Evolutionary conservation across 1,140 invertebrate species (phyloP).

Genomic region (Drosophila saltans): DNA sequence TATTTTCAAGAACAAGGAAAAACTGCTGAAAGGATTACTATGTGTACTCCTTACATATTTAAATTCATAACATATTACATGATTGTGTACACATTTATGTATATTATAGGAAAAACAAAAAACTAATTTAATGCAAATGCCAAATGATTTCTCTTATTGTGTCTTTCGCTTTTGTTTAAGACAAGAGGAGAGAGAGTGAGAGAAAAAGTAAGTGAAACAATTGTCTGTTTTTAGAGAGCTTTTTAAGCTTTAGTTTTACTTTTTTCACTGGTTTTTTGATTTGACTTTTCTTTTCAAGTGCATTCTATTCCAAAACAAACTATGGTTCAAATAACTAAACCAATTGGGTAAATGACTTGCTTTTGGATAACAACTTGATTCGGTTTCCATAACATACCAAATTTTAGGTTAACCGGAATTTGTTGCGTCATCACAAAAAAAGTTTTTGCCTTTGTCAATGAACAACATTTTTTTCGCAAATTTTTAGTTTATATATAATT

Average conservation of each 20-base stretch:
- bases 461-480: slow-evolving; percentile 1
- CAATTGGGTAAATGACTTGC: neutral
- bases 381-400: slow-evolving; percentile 14
- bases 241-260: slow-evolving; percentile 8
- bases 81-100: neutral
- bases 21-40: neutral
- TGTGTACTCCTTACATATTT: neutral
- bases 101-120: neutral
- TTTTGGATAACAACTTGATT: neutral
- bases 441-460: neutral
- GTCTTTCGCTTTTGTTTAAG: neutral
- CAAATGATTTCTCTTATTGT: neutral
- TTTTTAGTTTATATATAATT: slow-evolving; percentile 9
- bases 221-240: slow-evolving; percentile 6
- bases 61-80: neutral
- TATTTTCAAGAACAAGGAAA: neutral
- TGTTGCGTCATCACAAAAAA: neutral
- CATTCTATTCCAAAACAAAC: slow-evolving; percentile 10
- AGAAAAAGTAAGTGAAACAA: slow-evolving; percentile 37
- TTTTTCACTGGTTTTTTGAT: neutral
- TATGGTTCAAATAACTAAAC: neutral
- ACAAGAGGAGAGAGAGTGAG: slow-evolving; percentile 9
- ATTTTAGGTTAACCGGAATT: neutral
- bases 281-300: slow-evolving; percentile 5
- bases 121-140: neutral